Conservation (phyloP, 2,888 invertebrate species). For the Epinotia demarniana region DNA sequence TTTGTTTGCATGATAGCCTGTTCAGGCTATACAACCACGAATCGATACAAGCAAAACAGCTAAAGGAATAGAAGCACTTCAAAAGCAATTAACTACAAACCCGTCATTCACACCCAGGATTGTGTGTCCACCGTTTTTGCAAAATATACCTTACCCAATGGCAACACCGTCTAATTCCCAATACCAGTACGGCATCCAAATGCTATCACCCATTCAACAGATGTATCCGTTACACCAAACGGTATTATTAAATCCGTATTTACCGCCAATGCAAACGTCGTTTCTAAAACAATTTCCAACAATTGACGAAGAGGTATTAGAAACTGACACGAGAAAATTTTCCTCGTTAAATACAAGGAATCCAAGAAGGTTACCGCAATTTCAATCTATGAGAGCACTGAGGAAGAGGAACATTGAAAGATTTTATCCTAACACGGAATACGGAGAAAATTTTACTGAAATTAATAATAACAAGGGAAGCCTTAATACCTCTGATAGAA, state of each 20-base stretch:
- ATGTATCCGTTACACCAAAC: slow-evolving; percentile 79
- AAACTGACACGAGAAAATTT: slow-evolving; percentile 72
- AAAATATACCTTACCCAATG: slow-evolving; percentile 69
- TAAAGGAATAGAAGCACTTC: slow-evolving; percentile 73
- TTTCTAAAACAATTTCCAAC: slow-evolving; percentile 76
- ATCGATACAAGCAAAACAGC: slow-evolving; percentile 74
- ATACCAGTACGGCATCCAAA: slow-evolving; percentile 70
- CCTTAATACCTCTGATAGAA: slow-evolving; percentile 57
- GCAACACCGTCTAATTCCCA: slow-evolving; percentile 60
- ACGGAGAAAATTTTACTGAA: slow-evolving; percentile 78
- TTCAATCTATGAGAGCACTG: slow-evolving; percentile 79
- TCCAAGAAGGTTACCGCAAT: slow-evolving; percentile 67
- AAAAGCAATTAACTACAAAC: slow-evolving; percentile 79
- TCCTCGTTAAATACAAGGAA: slow-evolving; percentile 77
- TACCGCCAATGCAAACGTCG: slow-evolving; percentile 75
- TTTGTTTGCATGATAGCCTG: slow-evolving; percentile 82
- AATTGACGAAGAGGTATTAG: slow-evolving; percentile 70
- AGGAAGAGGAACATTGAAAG: slow-evolving; percentile 79
- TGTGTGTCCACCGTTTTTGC: slow-evolving; percentile 78
- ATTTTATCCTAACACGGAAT: slow-evolving; percentile 81
- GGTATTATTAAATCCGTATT: slow-evolving; percentile 73
- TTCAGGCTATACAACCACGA: slow-evolving; percentile 82
- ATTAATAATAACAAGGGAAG: slow-evolving; percentile 76
- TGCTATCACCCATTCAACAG: slow-evolving; percentile 77
- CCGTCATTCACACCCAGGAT: slow-evolving; percentile 80